Percentiles rank a stretch among this genome's conserved stretches.
These are phyloP conservation scores for Athene cunicularia DNA, from an alignment of 2,113 vertebrate species.

Conservation along the genomic window DNA sequence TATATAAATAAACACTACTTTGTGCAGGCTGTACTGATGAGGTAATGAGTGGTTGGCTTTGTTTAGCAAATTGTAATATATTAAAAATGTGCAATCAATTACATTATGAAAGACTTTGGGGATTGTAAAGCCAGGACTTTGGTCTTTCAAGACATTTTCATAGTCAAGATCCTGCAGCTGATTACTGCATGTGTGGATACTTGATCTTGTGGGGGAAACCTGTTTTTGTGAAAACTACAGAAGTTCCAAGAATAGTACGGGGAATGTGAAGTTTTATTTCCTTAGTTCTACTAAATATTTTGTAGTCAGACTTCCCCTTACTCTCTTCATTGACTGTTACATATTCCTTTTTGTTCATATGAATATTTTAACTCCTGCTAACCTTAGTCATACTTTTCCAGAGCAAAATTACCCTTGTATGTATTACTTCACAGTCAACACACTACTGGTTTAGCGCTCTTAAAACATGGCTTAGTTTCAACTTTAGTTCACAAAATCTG, in stretches of 20 bases:
- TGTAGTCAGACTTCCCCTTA: slow-evolving; percentile 51
- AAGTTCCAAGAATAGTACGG: slow-evolving; percentile 40
- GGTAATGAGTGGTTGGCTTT: slow-evolving; percentile 65
- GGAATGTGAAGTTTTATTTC: slow-evolving; percentile 56
- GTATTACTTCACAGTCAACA: slow-evolving; percentile 22
- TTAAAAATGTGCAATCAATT: slow-evolving; percentile 49
- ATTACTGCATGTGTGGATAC: slow-evolving; percentile 37
- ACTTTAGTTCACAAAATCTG: slow-evolving; percentile 58
- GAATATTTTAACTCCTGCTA: slow-evolving; percentile 39
- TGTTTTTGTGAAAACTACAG: slow-evolving; percentile 26
- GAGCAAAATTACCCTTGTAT: slow-evolving; percentile 9
- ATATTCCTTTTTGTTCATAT: slow-evolving; percentile 33
- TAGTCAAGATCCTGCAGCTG: slow-evolving; percentile 44
- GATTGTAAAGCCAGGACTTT: slow-evolving; percentile 66
- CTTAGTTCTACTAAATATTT: slow-evolving; percentile 20
- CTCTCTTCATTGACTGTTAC: slow-evolving; percentile 60
- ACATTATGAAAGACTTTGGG: slow-evolving; percentile 58
- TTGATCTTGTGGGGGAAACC: slow-evolving; percentile 53
- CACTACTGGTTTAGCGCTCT: slow-evolving; percentile 38
- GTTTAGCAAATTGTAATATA: slow-evolving; percentile 59
- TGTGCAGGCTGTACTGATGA: slow-evolving; percentile 63
- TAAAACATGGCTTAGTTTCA: slow-evolving; percentile 36
- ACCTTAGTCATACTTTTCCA: background rate
- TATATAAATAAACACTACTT: slow-evolving; percentile 70
- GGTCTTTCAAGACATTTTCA: slow-evolving; percentile 55